Evolutionary conservation across 2,888 invertebrate species (phyloP).

Genomic region (Oasisia sp.): DNA sequence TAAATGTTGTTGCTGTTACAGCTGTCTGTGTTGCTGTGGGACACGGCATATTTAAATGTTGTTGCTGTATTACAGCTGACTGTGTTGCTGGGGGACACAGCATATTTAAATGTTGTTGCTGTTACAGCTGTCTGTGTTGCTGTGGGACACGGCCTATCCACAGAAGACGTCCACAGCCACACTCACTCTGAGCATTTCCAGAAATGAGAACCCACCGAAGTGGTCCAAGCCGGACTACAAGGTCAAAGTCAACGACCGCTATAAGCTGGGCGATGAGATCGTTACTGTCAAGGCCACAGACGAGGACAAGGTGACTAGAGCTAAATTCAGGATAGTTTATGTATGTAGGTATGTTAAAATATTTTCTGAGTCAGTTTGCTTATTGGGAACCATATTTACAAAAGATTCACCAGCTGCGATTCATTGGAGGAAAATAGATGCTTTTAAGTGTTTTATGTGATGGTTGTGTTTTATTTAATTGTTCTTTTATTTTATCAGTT

Average conservation of each 20-base stretch:
- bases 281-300: slow-evolving; percentile 39
- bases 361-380: too few species aligned
- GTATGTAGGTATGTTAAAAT: too few species aligned
- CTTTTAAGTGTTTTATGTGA: background rate
- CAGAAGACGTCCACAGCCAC: slow-evolving; percentile 42
- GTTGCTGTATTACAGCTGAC: background rate
- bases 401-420: too few species aligned
- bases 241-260: slow-evolving; percentile 46
- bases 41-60: slow-evolving; percentile 25
- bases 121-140: slow-evolving; percentile 30
- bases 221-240: slow-evolving; percentile 38
- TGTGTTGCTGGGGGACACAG: background rate
- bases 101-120: background rate
- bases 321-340: background rate
- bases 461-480: background rate
- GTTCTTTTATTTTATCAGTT: background rate
- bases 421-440: background rate
- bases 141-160: slow-evolving; percentile 37
- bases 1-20: too few species aligned
- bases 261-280: slow-evolving; percentile 38
- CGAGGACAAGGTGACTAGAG: slow-evolving; percentile 32
- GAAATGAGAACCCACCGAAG: slow-evolving; percentile 40
- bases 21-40: slow-evolving; percentile 22
- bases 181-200: slow-evolving; percentile 37
- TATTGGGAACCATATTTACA: too few species aligned